These are phyloP conservation scores for Ceratitis capitata DNA, from an alignment of 1,140 invertebrate genomes.

Conservation along the genomic window DNA sequence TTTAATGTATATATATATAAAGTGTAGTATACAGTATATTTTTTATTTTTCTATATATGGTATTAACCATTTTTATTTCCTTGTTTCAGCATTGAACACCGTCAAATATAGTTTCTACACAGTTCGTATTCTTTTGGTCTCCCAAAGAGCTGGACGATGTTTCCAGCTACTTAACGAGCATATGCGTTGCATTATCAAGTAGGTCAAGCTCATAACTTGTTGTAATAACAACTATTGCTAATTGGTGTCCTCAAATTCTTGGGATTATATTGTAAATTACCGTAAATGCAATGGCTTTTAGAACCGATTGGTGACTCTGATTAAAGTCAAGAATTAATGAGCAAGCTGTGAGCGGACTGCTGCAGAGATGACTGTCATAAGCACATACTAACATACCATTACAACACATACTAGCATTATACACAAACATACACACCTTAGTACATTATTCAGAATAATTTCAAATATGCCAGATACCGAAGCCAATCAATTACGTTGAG, in stretches of 20 bases:
- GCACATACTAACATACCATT: not conserved
- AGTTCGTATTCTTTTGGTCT: no score
- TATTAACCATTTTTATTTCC: no score
- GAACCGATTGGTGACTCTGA: not conserved
- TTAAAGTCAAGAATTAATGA: not conserved
- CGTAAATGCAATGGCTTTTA: not conserved
- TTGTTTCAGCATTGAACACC: no score
- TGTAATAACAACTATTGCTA: not conserved
- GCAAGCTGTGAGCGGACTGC: not conserved
- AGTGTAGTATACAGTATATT: no score
- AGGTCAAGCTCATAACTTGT: not conserved
- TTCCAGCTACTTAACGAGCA: not conserved
- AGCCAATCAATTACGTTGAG: slow-evolving; percentile 20
- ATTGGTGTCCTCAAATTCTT: not conserved
- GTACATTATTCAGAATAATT: not conserved
- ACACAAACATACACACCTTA: not conserved
- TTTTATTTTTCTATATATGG: no score
- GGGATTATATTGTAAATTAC: slow-evolving; percentile 11
- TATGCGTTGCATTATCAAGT: not conserved
- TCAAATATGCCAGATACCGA: not conserved
- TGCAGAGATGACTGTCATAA: not conserved
- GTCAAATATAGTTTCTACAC: no score
- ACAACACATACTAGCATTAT: not conserved
- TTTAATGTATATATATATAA: no score
- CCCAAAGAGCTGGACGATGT: not conserved